Evolutionary conservation across 2,797 vertebrate species (phyloP), one percentile per base, ranked within the genome.

Genomic region (Ptychadena robeensis): DNA sequence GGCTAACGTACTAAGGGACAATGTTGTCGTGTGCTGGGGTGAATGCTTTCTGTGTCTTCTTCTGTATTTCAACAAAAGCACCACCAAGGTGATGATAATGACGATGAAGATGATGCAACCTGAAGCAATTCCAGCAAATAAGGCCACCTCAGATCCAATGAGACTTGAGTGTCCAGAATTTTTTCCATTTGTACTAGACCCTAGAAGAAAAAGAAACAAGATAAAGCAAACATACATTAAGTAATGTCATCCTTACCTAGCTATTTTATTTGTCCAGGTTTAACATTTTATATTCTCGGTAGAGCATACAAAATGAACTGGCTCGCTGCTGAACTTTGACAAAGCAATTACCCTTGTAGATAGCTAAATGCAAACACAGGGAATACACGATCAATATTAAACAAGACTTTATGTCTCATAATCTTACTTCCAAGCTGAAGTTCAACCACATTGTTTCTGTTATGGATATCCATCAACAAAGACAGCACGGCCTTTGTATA

Each of bases 61-160:
- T 78, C 97, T 93, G 91, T 98, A 98, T 90, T 98, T 99, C 85
- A 99, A 95, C 89, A 99, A 91, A 85, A 99, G 95, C 87, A 98
- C 95, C 86, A 99, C 97, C 89, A 99, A 94, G 91, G 97, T 98
- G 93, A 98, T 96, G 92, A 99, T 98, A 93, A 99, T 97, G 93
- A 98, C 94, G 86, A 99, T 95, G 92, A 98, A 97, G 88, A 99
- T 99, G 88, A 99, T 96, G 88, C 96, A 96, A 88, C 97, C 98
- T 59, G 98, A 98, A 83, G 96, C 96, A 82, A 99, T 97, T 91
- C 96, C 96, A 74, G 97, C 96, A 74, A 98, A 97, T 94, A 99
- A 96, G 89, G 98, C 98, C 92, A 97, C 95, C 91, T 98, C 96
- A 12, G 97, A 96, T 91, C 96, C 96, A 40, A 98, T 95, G 90